Conservation (phyloP, 35 echinoderm and acorn worm species). For the Hemicentrotus pulcherrimus region DNA sequence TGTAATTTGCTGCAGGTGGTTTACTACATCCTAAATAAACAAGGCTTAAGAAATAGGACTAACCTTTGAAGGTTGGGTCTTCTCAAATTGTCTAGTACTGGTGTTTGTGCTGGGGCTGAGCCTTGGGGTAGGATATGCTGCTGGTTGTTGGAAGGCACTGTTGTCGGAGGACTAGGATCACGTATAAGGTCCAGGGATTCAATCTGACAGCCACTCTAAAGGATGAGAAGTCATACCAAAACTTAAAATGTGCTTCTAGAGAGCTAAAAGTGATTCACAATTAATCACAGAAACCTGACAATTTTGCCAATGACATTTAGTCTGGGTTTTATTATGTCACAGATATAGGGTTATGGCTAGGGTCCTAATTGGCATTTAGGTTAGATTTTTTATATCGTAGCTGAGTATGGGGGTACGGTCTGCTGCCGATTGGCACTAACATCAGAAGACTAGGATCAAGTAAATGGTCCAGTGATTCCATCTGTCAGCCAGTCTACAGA, state of each 20-base stretch:
- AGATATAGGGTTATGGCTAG: too few relatives aligned
- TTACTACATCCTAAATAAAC: too few relatives aligned
- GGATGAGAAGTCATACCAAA: too few relatives aligned
- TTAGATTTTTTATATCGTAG: not conserved
- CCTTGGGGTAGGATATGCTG: not conserved
- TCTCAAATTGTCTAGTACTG: constrained; percentile 51
- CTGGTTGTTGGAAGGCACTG: constrained; percentile 48
- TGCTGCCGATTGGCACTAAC: constrained; percentile 20
- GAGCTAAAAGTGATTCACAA: too few relatives aligned
- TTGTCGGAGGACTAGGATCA: not conserved
- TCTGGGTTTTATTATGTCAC: too few relatives aligned
- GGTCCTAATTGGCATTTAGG: too few relatives aligned
- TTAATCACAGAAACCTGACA: too few relatives aligned
- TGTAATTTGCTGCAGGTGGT: too few relatives aligned
- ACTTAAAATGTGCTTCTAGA: too few relatives aligned
- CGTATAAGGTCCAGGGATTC: not conserved
- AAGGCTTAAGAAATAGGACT: not conserved
- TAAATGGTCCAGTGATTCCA: not conserved
- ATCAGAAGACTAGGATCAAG: too few relatives aligned
- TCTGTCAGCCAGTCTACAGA: constrained; percentile 48
- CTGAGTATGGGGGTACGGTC: not conserved
- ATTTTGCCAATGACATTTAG: too few relatives aligned
- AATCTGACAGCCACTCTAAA: not conserved
- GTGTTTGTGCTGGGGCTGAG: not conserved
- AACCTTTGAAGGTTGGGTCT: not conserved